phyloP scores from a whole-genome alignment of 2,888 invertebrate species.

The Diaphora mendica region DNA sequence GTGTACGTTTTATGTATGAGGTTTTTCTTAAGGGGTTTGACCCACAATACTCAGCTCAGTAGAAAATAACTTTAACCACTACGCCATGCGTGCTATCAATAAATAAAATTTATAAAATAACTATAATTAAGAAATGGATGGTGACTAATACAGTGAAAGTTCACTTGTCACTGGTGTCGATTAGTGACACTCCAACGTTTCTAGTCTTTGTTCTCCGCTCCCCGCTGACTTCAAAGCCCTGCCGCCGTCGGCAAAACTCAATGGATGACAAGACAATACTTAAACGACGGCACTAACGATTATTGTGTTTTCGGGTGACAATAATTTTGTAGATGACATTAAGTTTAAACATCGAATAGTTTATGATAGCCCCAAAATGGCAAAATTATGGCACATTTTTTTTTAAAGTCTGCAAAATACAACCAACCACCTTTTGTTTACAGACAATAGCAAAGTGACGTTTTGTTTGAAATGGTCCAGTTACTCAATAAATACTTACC shows the following conservation, averaged over 20 bases:
- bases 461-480: conserved; percentile 20
- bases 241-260: conserved; percentile 69
- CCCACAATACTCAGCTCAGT: too few relatives aligned
- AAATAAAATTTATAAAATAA: not conserved
- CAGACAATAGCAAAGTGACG: conserved; percentile 16
- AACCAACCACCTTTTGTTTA: conserved; percentile 11
- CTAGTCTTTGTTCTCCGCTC: conserved; percentile 4
- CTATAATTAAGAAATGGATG: not conserved
- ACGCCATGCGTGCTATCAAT: not conserved
- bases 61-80: too few relatives aligned
- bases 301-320: conserved; percentile 72
- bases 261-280: conserved; percentile 80
- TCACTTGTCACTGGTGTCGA: conserved; percentile 1
- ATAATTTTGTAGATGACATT: conserved; percentile 56
- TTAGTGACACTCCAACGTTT: conserved; percentile 17
- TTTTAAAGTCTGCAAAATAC: conserved; percentile 27
- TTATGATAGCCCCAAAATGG: conserved; percentile 39
- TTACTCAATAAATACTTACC: conserved; percentile 11
- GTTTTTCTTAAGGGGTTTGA: too few relatives aligned
- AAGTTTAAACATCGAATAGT: conserved; percentile 42
- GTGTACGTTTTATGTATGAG: too few relatives aligned
- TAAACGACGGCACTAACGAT: conserved; percentile 78
- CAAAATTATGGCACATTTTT: conserved; percentile 33
- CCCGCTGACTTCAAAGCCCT: conserved; percentile 56
- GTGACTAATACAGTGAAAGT: not conserved